These are phyloP conservation scores for Saiga tatarica DNA, from an alignment of 2,113 vertebrate species.

Conservation along the genomic window DNA sequence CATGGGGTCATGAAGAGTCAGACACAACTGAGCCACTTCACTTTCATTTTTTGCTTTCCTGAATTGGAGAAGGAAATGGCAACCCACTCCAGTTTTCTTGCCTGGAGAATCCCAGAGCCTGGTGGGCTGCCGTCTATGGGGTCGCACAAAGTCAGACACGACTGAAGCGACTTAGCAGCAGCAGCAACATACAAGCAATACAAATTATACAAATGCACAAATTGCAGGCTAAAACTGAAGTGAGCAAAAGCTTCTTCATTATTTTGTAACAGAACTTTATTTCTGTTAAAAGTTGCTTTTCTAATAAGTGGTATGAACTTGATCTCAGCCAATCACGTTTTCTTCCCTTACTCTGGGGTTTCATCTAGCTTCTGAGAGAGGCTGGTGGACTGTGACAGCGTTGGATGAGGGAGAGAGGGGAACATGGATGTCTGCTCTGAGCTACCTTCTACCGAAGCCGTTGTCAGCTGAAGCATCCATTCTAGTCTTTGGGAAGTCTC, in stretches of 20 bases:
- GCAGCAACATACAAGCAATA: neutral
- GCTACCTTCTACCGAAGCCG: neutral
- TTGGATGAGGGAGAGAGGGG: neutral
- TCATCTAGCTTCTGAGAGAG: neutral
- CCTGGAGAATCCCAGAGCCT: too few species aligned
- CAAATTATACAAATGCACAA: neutral
- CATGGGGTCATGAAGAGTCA: too few species aligned
- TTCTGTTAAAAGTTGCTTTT: neutral
- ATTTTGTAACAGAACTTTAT: neutral
- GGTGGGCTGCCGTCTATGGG: too few species aligned
- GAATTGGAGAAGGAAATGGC: too few species aligned
- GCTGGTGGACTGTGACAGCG: neutral
- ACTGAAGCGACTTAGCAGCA: too few species aligned
- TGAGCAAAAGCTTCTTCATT: neutral
- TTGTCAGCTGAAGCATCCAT: neutral
- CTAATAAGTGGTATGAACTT: neutral
- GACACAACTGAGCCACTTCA: rapidly evolving
- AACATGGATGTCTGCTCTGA: neutral
- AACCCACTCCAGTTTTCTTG: too few species aligned
- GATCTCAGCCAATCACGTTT: neutral
- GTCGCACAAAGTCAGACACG: rapidly evolving
- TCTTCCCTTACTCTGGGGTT: neutral
- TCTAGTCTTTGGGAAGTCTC: neutral
- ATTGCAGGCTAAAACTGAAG: neutral
- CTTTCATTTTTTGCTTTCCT: too few species aligned